phyloP scores from a whole-genome alignment of 2,797 vertebrate genomes.

The Takifugu ocellatus region DNA sequence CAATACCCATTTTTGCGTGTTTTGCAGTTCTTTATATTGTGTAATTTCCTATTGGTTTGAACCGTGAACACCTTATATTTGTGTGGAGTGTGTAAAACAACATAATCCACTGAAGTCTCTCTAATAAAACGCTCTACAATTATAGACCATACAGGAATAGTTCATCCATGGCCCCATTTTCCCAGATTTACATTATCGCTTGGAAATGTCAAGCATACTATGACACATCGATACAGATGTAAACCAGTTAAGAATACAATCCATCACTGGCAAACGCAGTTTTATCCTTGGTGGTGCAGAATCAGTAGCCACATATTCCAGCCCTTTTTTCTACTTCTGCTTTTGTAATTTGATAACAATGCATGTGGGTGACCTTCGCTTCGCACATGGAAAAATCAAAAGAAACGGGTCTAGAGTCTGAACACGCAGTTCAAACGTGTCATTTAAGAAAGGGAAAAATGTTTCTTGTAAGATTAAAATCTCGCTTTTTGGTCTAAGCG shows the following conservation, averaged over 20 bases:
- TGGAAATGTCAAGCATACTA: not conserved
- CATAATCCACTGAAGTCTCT: not conserved
- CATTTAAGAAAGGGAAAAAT: not conserved
- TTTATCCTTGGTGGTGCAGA: conserved; percentile 4
- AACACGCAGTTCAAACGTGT: not conserved
- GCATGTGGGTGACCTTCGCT: conserved; percentile 60
- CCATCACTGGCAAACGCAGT: conserved; percentile 8
- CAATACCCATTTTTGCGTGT: conserved; percentile 16
- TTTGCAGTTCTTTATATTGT: conserved; percentile 26
- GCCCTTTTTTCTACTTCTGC: not conserved
- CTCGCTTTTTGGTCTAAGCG: not conserved
- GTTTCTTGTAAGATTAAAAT: not conserved
- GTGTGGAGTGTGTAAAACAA: not conserved
- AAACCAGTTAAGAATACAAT: conserved; percentile 12
- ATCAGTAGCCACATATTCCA: conserved; percentile 17
- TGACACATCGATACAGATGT: too few species aligned
- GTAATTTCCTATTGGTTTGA: conserved; percentile 31
- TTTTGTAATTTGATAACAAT: conserved; percentile 23
- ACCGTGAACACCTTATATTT: too few species aligned
- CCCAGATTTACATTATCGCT: not conserved
- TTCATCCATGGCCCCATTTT: too few species aligned
- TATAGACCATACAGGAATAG: too few species aligned
- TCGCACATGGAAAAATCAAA: conserved; percentile 23
- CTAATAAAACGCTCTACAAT: too few species aligned
- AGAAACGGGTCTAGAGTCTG: not conserved